phyloP scores from a whole-genome alignment of 2,888 invertebrate genomes.

The Epistrophella euchroma region DNA sequence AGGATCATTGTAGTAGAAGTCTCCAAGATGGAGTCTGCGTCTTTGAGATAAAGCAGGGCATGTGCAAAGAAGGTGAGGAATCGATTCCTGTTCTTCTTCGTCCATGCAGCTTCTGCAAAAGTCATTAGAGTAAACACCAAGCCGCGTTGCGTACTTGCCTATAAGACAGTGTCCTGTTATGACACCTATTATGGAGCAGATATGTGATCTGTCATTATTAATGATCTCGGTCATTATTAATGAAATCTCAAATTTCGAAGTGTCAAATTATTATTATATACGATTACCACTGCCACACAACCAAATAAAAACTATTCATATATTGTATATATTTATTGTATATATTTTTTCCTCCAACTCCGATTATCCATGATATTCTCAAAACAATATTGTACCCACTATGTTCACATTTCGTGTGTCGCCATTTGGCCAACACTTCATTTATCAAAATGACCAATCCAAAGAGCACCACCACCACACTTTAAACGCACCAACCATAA shows the following conservation, averaged over 20 bases:
- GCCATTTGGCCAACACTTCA: conserved; percentile 65
- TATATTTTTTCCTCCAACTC: conserved; percentile 15
- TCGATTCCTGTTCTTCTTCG: too few relatives aligned
- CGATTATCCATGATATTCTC: conserved; percentile 2
- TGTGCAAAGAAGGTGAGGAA: too few relatives aligned
- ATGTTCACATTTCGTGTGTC: conserved; percentile 68
- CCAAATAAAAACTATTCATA: conserved; percentile 25
- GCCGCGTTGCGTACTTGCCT: too few relatives aligned
- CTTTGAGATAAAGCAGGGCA: too few relatives aligned
- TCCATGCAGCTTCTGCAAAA: too few relatives aligned
- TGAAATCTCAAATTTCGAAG: conserved; percentile 65
- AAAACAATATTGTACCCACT: conserved; percentile 35
- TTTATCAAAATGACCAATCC: conserved; percentile 71
- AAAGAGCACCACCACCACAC: conserved; percentile 48
- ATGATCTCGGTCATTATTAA: conserved; percentile 57
- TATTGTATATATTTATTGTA: background rate
- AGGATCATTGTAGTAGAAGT: too few relatives aligned
- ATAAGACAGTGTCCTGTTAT: too few relatives aligned
- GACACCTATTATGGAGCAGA: too few relatives aligned
- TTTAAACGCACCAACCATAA: conserved; percentile 56
- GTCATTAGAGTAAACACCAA: too few relatives aligned
- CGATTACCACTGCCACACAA: conserved; percentile 37
- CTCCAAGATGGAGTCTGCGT: too few relatives aligned
- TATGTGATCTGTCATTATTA: too few relatives aligned
- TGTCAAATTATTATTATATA: conserved; percentile 66